Conservation (phyloP, 1,140 invertebrate genomes). For the Hylaeus anthracinus region DNA sequence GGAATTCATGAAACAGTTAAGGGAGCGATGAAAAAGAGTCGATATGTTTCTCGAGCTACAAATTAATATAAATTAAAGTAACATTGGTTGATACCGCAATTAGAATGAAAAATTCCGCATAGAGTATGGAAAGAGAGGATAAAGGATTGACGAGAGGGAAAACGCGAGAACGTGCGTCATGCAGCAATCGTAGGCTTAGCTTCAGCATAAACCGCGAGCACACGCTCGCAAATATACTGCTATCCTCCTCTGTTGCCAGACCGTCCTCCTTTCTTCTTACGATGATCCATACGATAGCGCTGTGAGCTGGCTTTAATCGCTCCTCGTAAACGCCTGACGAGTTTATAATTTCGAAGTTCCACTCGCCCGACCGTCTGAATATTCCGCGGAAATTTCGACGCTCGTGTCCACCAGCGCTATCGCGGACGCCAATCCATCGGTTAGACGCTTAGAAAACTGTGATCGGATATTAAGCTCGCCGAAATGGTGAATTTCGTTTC, state of each 20-base stretch:
- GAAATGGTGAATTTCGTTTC: slow-evolving; percentile 1
- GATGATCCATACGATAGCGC: slow-evolving; percentile 49
- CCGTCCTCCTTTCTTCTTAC: slow-evolving; percentile 56
- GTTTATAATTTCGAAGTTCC: slow-evolving; percentile 71
- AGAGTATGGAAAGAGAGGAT: neutral
- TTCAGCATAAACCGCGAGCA: slow-evolving; percentile 62
- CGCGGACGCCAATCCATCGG: slow-evolving; percentile 25
- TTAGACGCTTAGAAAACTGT: slow-evolving; percentile 38
- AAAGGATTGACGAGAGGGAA: neutral
- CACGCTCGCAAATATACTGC: slow-evolving; percentile 37
- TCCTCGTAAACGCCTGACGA: slow-evolving; percentile 70
- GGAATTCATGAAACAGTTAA: neutral
- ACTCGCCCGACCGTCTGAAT: slow-evolving; percentile 49
- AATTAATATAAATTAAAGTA: too few species aligned
- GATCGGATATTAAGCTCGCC: slow-evolving; percentile 26
- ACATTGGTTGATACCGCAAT: too few species aligned
- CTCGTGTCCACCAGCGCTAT: slow-evolving; percentile 21
- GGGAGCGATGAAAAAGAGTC: neutral
- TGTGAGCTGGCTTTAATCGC: slow-evolving; percentile 67
- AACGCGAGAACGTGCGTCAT: slow-evolving; percentile 65
- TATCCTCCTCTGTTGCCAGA: slow-evolving; percentile 10
- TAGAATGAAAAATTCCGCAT: neutral
- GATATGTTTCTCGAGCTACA: too few species aligned
- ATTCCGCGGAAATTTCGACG: slow-evolving; percentile 61
- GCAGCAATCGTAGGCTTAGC: slow-evolving; percentile 63